Percentiles rank a stretch among this genome's conserved stretches.
These are phyloP conservation scores for Syrista parreyssii DNA, from an alignment of 2,888 invertebrate species.

Conservation along the genomic window DNA sequence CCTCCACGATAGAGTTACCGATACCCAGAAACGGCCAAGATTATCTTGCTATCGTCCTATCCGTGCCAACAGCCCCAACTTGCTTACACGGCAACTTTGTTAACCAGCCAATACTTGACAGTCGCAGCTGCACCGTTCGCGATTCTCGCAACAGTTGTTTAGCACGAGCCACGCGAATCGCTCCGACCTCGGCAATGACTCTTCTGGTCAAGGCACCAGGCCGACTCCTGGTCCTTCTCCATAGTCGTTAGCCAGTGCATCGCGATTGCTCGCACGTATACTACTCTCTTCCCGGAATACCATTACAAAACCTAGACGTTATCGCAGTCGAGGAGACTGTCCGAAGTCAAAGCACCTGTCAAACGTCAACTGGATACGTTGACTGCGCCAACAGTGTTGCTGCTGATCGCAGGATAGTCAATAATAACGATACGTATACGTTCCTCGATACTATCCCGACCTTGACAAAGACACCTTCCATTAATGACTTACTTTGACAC, in stretches of 20 bases:
- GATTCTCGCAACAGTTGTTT: not conserved
- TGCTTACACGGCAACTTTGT: not conserved
- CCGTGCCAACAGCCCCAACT: not conserved
- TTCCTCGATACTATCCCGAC: not conserved
- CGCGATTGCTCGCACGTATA: not conserved
- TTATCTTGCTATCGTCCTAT: not conserved
- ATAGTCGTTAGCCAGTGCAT: not conserved
- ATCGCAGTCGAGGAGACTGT: not conserved
- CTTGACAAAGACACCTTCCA: not conserved
- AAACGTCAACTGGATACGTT: not conserved
- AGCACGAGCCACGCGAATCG: slow-evolving; percentile 18
- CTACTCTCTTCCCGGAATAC: not conserved
- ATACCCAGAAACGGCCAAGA: not conserved
- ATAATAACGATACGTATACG: not conserved
- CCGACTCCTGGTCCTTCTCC: not conserved
- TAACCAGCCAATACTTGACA: not conserved
- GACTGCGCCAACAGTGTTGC: not conserved
- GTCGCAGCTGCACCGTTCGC: not conserved
- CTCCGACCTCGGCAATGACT: slow-evolving; percentile 44
- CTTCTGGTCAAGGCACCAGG: not conserved
- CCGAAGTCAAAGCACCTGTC: not conserved
- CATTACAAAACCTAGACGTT: not conserved
- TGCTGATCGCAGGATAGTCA: not conserved
- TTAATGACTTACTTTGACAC: not conserved
- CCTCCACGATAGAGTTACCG: not conserved